Evolutionary conservation across 2,113 vertebrate species (phyloP).

Genomic region (Micronycteris hirsuta): DNA sequence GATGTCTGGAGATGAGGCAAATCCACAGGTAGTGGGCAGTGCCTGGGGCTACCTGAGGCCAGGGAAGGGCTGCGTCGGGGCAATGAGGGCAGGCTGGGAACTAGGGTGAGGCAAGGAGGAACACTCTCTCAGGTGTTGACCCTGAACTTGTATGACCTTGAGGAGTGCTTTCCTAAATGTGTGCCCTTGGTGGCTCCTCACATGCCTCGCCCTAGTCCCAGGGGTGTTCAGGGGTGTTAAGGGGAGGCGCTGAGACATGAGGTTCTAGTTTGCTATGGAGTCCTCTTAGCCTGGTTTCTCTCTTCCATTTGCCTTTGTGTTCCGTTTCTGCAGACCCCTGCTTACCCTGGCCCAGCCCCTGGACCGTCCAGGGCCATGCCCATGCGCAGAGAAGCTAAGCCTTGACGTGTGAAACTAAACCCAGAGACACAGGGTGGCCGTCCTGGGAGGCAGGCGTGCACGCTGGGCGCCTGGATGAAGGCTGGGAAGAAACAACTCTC

Average conservation of each 20-base stretch:
- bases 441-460: neutral
- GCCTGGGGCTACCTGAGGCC: neutral
- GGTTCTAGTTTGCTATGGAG: neutral
- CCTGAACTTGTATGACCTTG: neutral
- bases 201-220: neutral
- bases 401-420: neutral
- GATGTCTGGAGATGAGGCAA: neutral
- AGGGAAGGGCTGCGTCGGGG: neutral
- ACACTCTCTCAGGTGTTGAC: neutral
- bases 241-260: neutral
- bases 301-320: neutral
- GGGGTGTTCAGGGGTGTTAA: neutral
- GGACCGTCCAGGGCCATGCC: neutral
- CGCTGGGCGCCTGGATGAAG: neutral
- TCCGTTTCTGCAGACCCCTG: neutral
- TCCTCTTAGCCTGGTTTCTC: neutral
- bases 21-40: neutral
- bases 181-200: neutral
- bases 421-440: neutral
- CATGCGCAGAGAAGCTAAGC: neutral
- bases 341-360: neutral
- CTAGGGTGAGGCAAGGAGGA: neutral
- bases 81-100: neutral
- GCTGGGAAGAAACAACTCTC: neutral
- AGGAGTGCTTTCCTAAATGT: neutral